Evolutionary conservation across 2,797 vertebrate species (phyloP), one percentile per base, ranked within the genome.

Genomic region (Typhlichthys eigenmanni): DNA sequence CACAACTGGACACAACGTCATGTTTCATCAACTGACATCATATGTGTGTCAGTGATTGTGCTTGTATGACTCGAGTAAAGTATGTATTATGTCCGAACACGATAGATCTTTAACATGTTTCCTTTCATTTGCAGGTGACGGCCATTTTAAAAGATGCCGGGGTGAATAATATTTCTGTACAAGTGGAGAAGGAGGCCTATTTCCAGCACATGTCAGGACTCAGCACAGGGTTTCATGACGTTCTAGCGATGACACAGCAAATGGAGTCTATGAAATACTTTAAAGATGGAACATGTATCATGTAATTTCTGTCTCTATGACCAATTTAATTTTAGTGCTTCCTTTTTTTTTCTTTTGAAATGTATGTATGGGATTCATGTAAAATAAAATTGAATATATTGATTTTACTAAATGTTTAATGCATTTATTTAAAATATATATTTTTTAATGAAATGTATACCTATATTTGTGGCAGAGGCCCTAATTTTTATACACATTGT

Each of bases 201-300:
- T 99, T 99, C 87, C 97, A 98, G 81, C 96, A 98, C 81, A 98
- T 98, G 97, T 98, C 96, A 0, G 97, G 97, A 64, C 95, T 99
- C 13, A 98, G 96, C 87, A 95, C 95, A 0, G 96, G 96, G 52
- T 98, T 98, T 85, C 95, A 98, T 7, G 96, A 98, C 70, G 93
- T 98, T 69, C 92, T 99, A 71, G 94, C 94, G 1, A 96, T 98
- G 95, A 98, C 96, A 11, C 95, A 96, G 72, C 96, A 98, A 76
- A 94, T 98, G 92, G 96, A 98, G 83, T 93, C 94, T 57, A 94
- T 98, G 84, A 97, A 96, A 79, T 94, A 94, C 80, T 93, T 95
- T 62, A 95, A 95, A 79, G 97, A 98, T 53, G 97, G 96, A 71
- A 97, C 96, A 55, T 95, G 95, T 9, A 96, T 99, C 73, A 96